Evolutionary conservation across 2,888 invertebrate genomes (phyloP), one percentile per base, ranked within the genome.

Genomic region (Mythimna ferrago): DNA sequence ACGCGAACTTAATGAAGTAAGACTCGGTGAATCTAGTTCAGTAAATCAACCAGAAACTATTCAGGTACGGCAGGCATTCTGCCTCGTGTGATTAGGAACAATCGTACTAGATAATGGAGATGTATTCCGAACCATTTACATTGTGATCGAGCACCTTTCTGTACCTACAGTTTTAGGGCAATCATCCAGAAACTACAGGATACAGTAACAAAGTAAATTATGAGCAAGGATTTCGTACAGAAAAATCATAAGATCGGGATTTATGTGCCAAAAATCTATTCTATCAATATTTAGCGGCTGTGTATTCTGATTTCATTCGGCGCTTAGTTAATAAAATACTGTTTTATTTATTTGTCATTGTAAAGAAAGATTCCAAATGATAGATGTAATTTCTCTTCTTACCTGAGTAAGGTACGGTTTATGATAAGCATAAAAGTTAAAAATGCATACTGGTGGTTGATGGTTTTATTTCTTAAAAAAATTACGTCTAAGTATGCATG

Each of bases 131-230:
- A 64, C 61, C 64, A 73, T 80, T 80, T 62, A 67, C 76, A 69
- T 73, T 67, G 62, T 57, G 53, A 71, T 71, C 70, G 38, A 32
- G 48, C 48, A 61, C 4, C 32, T 56, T 11, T 21, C 58, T 44
- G 21, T 58, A 54, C n/a, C n/a, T n/a, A n/a, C 82, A 63, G 70
- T 86, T 82, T 86, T 73, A 75, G 63, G 57, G 51, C 62, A 71
- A 69, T 64, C 70, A 65, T 32, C 53, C 48, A 71, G 61, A 81
- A 79, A 78, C 56, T 44, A 78, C 32, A n/a, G 19, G 64, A 80
- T 64, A 67, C 48, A 16, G 38, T 58, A 16, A 62, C 21, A 56
- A 44, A 60, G 21, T 44, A 63, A 16, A n/a, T 35, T 14, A 62
- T 53, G 35, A 35, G 58, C 35, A 5, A 26, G 38, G 14, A 26